Percentiles rank a stretch among this genome's conserved stretches.
phyloP scores from a whole-genome alignment of 2,797 vertebrate species.

The Sebastes taczanowskii region DNA sequence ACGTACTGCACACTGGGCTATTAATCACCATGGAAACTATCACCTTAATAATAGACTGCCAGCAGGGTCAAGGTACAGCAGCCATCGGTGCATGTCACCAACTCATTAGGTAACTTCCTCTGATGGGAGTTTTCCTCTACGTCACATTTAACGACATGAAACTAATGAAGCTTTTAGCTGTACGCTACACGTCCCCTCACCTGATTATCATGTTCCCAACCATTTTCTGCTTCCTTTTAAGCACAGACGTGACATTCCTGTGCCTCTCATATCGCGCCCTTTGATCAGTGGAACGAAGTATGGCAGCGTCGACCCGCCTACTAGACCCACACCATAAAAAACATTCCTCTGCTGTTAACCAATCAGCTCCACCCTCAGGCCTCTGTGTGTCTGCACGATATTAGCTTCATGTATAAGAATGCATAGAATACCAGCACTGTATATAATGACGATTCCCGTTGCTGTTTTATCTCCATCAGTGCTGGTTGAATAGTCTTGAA shows the following conservation, averaged over 20 bases:
- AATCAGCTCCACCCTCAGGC: conserved; percentile 42
- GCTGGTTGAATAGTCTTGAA: not conserved
- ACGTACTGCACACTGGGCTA: conserved; percentile 8
- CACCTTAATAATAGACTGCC: conserved; percentile 34
- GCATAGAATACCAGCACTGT: not conserved
- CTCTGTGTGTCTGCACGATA: not conserved
- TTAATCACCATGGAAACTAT: conserved; percentile 63
- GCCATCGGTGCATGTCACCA: conserved; percentile 27
- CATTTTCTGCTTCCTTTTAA: conserved; percentile 8
- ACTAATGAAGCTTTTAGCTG: not conserved
- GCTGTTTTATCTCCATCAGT: not conserved
- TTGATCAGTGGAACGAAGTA: conserved; percentile 55
- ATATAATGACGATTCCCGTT: not conserved
- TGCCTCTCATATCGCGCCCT: conserved; percentile 47
- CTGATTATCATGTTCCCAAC: not conserved
- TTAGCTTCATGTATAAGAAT: not conserved
- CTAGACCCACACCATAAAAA: conserved; percentile 57
- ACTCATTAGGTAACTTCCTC: conserved; percentile 1
- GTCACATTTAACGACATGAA: conserved; percentile 16
- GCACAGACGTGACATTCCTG: conserved; percentile 63
- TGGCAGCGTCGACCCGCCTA: conserved; percentile 28
- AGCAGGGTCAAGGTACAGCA: conserved; percentile 57
- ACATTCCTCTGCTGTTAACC: conserved; percentile 63
- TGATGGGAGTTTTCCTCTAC: conserved; percentile 27
- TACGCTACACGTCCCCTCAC: not conserved